Evolutionary conservation across 2,113 vertebrate genomes (phyloP).

Genomic region (Cromileptes altivelis): DNA sequence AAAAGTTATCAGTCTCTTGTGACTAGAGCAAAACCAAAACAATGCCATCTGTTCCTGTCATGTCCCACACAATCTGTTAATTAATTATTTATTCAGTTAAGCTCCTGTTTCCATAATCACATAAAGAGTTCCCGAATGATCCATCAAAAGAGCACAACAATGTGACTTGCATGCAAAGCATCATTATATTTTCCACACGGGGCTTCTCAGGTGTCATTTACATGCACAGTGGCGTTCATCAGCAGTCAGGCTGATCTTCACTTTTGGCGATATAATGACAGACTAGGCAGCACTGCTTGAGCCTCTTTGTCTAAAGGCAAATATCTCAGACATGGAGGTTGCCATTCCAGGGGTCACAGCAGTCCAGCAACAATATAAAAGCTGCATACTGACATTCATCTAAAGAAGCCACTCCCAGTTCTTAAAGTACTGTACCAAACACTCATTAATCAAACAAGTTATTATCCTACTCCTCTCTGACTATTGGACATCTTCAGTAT

Average conservation of each 20-base stretch:
- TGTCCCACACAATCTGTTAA: constrained; percentile 30
- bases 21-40: constrained; percentile 28
- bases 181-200: constrained; percentile 16
- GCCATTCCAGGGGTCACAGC: background rate
- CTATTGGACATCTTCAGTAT: background rate
- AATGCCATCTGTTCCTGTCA: constrained; percentile 50
- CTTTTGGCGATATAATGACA: background rate
- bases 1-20: constrained; percentile 37
- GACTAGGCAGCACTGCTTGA: background rate
- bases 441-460: background rate
- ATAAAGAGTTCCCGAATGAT: constrained; percentile 16
- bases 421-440: background rate
- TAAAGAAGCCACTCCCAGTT: background rate
- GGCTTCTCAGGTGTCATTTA: constrained; percentile 38
- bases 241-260: background rate
- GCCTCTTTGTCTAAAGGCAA: background rate
- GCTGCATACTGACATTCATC: background rate
- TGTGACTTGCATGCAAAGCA: constrained; percentile 22
- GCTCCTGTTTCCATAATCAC: constrained; percentile 50
- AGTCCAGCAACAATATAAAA: constrained; percentile 1
- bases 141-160: constrained; percentile 25
- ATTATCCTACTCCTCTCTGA: background rate
- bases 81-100: constrained; percentile 60
- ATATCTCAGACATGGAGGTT: background rate
- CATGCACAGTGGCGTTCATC: background rate